A percentile compares a stretch with the other conserved stretches of the same genome.
Evolutionary conservation across 2,888 invertebrate genomes (phyloP).

Genomic region (Archips xylosteana): DNA sequence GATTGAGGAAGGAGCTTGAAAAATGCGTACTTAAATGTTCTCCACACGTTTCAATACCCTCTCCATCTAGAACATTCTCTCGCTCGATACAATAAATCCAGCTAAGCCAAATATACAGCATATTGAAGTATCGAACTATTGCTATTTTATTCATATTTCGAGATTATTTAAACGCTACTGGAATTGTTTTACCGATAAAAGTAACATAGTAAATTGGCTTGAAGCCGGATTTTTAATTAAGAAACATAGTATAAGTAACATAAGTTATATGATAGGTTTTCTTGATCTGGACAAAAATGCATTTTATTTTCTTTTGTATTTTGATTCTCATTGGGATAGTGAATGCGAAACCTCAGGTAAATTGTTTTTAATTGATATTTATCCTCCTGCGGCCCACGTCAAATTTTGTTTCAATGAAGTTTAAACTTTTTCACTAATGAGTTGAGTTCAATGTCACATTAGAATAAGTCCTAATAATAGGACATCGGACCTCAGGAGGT

Average conservation of each 20-base stretch:
- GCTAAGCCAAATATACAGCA: slow-evolving; percentile 20
- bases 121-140: slow-evolving; percentile 6
- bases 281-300: slow-evolving; percentile 41
- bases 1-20: background rate
- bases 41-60: background rate
- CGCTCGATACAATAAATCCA: slow-evolving; percentile 8
- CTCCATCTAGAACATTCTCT: slow-evolving; percentile 4
- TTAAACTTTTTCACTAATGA: no score
- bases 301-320: slow-evolving; percentile 53
- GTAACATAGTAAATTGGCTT: slow-evolving; percentile 11
- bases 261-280: background rate
- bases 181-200: background rate
- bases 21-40: background rate
- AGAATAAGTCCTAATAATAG: no score
- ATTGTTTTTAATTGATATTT: background rate
- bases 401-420: no score
- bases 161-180: background rate
- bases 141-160: background rate
- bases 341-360: slow-evolving; percentile 61
- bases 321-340: slow-evolving; percentile 49
- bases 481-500: no score
- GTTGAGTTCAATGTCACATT: no score
- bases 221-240: slow-evolving; percentile 10
- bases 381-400: no score
- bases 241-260: background rate